Evolutionary conservation across 2,888 invertebrate species (phyloP).

Genomic region (Drepanosiphum platanoidis): DNA sequence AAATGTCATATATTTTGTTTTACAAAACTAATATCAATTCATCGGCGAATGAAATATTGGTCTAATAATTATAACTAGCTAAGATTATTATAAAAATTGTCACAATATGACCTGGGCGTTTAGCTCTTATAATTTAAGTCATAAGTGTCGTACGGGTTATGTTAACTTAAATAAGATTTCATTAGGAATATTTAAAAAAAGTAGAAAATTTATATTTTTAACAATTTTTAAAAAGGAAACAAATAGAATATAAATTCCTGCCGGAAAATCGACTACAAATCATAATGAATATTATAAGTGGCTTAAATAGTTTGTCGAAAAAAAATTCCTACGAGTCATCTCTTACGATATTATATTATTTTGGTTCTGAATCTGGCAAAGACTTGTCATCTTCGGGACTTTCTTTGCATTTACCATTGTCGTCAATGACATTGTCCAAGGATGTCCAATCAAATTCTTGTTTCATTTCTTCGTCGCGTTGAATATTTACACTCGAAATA

Average conservation of each 20-base stretch:
- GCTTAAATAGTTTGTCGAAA: background rate
- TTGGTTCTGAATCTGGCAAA: background rate
- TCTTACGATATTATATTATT: constrained; percentile 23
- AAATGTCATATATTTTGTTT: too few species aligned
- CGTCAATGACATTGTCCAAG: constrained; percentile 34
- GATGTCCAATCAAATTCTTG: constrained; percentile 33
- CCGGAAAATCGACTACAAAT: background rate
- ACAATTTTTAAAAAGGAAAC: constrained; percentile 28
- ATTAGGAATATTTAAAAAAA: background rate
- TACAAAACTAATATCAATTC: too few species aligned
- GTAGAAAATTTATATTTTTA: background rate
- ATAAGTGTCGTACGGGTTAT: too few species aligned
- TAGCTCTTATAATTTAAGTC: too few species aligned
- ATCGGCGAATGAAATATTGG: too few species aligned
- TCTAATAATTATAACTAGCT: too few species aligned
- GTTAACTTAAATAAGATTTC: too few species aligned
- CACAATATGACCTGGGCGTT: background rate
- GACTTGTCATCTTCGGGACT: constrained; percentile 38
- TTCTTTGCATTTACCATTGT: background rate
- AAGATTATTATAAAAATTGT: too few species aligned
- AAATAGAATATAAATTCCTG: background rate
- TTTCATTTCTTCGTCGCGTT: constrained; percentile 22
- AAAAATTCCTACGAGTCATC: background rate
- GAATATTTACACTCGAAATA: constrained; percentile 31
- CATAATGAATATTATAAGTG: background rate